Evolutionary conservation across 2,113 vertebrate genomes (phyloP), one percentile per base, ranked within the genome.

Genomic region (Edolisoma coerulescens): DNA sequence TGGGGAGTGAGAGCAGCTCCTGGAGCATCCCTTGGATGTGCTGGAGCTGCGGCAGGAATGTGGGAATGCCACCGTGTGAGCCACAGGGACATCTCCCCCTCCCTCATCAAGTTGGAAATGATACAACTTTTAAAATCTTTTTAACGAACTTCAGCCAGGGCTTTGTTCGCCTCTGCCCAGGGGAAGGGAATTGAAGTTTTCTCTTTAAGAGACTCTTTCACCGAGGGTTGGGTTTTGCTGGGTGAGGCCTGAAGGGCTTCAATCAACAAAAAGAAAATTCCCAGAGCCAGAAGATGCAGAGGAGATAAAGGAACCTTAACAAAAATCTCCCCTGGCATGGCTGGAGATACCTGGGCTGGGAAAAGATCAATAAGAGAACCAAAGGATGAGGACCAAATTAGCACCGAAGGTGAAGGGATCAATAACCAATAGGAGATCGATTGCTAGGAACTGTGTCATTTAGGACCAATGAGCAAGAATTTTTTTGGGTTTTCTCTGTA

Each of bases 371-470:
- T 3, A 7, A 16, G 23, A 65, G 24, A 65, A 1, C 8, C 42
- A 56, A 1, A 3, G 19, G 22, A n/a, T 9, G 24, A 47, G 50
- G 3, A 41, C 4, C 16, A 30, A 41, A 85, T 41, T 16, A 56
- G 24, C 50, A 56, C 16, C 1, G 1, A 49, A 35, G 35, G 30
- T 20, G 24, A 21, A 21, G 60, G 13, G 35, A 32, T 67, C 35
- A n/a, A 16, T 47, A 47, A 41, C 35, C 52, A 20, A 9, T 0
- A 41, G 32, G 26, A 49, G 52, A 76, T 20, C 0, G 1, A 67
- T 11, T 35, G 24, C 13, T 42, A 11, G 17, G 33, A 49, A 20
- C 5, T 13, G 52, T 49, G 60, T 22, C 1, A 9, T 67, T 75
- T 35, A 21, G 35, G 26, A 57, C 10, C 26, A 24, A 20, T 7